Evolutionary conservation across 2,113 vertebrate genomes (phyloP), one percentile per base, ranked within the genome.

Genomic region (Garra rufa): DNA sequence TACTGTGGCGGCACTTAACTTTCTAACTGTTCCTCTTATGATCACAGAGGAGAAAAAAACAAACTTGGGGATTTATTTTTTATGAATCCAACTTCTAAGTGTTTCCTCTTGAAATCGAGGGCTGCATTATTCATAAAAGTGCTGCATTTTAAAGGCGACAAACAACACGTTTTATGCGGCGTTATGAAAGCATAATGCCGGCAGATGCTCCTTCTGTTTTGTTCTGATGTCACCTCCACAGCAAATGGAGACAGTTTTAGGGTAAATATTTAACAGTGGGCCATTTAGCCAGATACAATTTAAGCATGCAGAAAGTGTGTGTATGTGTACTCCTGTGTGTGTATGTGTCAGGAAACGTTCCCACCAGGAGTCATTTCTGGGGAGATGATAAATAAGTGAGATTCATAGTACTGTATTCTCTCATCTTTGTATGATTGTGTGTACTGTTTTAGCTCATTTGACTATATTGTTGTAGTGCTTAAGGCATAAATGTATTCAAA

Each of bases 231-330:
- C 84, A 85, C 67, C 71, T 74, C 77, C 80, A 71, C 50, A 83
- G 61, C 77, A 86, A 85, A 84, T 46, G 63, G 55, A 79, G 69
- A 82, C 69, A 50, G 67, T 71, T 83, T 85, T n/a, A 80, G 73
- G 76, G 78, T 88, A 87, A 88, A 90, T 88, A 88, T 88, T 88
- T 88, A 88, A 81, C 71, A 30, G 67, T 70, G 28, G 63, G 48
- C 59, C 63, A 84, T 82, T 88, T 86, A 82, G 67, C 41, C 81
- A 83, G 57, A 83, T 81, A 88, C 84, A 88, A 83, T 71, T 55
- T 48, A 43, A 63, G 48, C 67, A 43, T 76, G 65, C 78, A 14
- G 26, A 41, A 67, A 65, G 63, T 79, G 67, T 44, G 75, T 67
- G n/a, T 57, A 21, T 67, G 50, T 71, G 61, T 77, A 21, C 52